Percentiles rank a stretch among this genome's conserved stretches.
Conservation (phyloP, 2,113 vertebrate genomes). For the Helogale parvula region DNA sequence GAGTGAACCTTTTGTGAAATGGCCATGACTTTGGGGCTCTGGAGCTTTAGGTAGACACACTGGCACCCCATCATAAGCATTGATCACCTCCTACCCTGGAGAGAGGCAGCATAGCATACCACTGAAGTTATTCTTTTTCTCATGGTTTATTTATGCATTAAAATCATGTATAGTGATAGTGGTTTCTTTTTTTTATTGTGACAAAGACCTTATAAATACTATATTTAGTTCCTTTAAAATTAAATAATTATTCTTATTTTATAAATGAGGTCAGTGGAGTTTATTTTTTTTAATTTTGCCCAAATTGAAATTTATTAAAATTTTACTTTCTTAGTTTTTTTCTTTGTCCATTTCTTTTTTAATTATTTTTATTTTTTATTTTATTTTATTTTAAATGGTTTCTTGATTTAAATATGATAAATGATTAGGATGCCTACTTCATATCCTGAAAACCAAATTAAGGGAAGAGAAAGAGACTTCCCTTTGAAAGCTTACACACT, state of each 20-base stretch:
- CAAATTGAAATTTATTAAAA: too few relatives aligned
- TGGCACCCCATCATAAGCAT: neutral
- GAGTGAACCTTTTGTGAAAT: neutral
- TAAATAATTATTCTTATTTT: neutral
- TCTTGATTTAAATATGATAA: conserved; percentile 18
- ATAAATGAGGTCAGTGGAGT: neutral
- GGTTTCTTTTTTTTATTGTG: neutral
- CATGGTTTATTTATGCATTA: neutral
- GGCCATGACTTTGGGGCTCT: neutral
- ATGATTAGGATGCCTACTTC: neutral
- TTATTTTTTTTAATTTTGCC: neutral
- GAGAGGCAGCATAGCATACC: neutral
- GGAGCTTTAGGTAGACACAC: neutral
- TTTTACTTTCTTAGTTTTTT: too few relatives aligned
- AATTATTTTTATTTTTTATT: too few relatives aligned
- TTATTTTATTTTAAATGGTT: neutral
- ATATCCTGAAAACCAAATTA: neutral
- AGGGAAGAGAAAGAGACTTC: neutral
- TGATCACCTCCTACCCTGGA: neutral
- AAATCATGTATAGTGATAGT: neutral
- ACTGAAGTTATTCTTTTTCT: neutral
- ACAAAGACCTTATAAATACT: neutral
- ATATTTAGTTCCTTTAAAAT: neutral
- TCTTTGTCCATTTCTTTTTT: too few relatives aligned
- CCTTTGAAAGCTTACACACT: neutral